Base-by-base conservation (phyloP, 2,888 invertebrate genomes). In the Leptinotarsa tumamoca region DNA sequence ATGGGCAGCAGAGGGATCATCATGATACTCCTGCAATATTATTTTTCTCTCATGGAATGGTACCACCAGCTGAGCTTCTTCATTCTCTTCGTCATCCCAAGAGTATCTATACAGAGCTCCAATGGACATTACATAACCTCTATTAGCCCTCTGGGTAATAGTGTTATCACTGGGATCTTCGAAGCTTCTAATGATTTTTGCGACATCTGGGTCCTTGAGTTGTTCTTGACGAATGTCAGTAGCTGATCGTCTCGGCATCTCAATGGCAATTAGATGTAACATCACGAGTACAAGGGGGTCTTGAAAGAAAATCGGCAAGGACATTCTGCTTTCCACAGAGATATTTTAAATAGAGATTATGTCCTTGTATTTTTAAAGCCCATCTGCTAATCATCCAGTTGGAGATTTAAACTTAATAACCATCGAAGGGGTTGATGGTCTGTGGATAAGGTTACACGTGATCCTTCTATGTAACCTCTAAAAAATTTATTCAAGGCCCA, bases 161-260 rank as follows among this genome's bases (percentile, higher is more conserved):
- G 21, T 58, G 3, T 58, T 23, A 23, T 68, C 68, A 52, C 21
- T 73, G 63, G 52, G 18, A 27, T 90, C 84, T 87, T 87, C 54
- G 90, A 81, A 0, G 89, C 87, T 76, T 87, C 23, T 21, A 3
- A 68, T 68, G 14, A 68, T 68, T 23, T 51, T 52, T 17, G 52
- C 21, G 13, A 54, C 52, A 27, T 68, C 52, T 13, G 68, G 54
- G 54, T 54, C 68, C 33, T 68, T 68, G 52, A 68, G 85, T 71
- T 89, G 90, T 74, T 90, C 90, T 0, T 88, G 89, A 4, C 85
- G 76, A 0, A 89, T 81, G 0, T 77, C 77, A 18, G 33, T 43
- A 15, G 75, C 75, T 3, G 58, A 63, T 33, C 69, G 67, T 49
- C 52, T 27, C 23, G 75, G 75, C 58, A 72, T 51, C 14, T 75